Base-by-base conservation (phyloP, 2,888 invertebrate genomes). In the Phyto melanocephala region DNA sequence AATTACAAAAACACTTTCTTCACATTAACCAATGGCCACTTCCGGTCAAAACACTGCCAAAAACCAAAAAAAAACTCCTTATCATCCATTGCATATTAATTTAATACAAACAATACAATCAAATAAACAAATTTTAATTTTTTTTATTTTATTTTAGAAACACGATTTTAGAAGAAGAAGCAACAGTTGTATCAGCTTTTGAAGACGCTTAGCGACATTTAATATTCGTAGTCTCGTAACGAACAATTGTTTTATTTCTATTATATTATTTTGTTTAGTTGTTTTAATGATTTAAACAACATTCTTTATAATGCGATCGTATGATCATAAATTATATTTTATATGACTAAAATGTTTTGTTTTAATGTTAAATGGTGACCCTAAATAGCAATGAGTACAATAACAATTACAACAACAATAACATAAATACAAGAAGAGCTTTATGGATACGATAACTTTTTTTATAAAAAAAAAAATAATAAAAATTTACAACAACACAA, bases 1-100 rank as follows among this genome's bases (percentile, higher is more conserved):
- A 33, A 74, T 58, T 70, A 81, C 77, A 78, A 82, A 71, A 79
- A 79, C 82, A 82, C 82, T 82, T 79, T 82, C 82, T 76, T 67
- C 13, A 71, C 54, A 76, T 75, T 71, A 76, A 76, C 79, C 79
- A 82, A 79, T 82, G 82, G 82, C 75, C 75, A 82, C 62, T 79
- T 82, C 82, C 82, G 79, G 75, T 70, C 70, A 60, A 70, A 65
- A 54, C 60, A 74, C 65, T 75, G 79, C 82, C 79, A 82, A 79
- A 82, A 82, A 17, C 71, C n/a, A n/a, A 71, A 70, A n/a, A 71
- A 28, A 65, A 60, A 28, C 28, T 6, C 28, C 3, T 28, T 3
- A 56, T 65, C 65, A 65, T 8, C 28, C 65, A 35, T 0, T 67
- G 82, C 70, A 82, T 82, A 79, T 79, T 82, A 75, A 79, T 76